These are phyloP conservation scores for Cabera pusaria DNA, from an alignment of 2,888 invertebrate genomes.

Conservation along the genomic window DNA sequence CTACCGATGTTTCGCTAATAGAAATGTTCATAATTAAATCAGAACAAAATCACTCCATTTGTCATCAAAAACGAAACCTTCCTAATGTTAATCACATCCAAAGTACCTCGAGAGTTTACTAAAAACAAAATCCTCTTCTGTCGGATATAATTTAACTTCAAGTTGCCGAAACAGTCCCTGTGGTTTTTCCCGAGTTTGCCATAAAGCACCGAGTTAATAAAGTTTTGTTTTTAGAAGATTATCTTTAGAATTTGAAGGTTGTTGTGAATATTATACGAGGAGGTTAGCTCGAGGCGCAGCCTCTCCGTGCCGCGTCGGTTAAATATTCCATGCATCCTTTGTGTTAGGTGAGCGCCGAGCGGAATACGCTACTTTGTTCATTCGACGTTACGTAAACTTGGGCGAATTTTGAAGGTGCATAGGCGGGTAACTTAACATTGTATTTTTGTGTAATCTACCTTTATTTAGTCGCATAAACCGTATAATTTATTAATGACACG, in stretches of 20 bases:
- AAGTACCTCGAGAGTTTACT: too few species aligned
- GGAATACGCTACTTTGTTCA: slow-evolving; percentile 2
- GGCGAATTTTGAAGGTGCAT: background rate
- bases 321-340: slow-evolving; percentile 25
- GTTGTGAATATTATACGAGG: slow-evolving; percentile 25
- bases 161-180: slow-evolving; percentile 3
- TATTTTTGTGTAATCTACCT: too few species aligned
- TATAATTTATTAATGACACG: too few species aligned
- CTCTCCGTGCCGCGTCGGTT: slow-evolving; percentile 9
- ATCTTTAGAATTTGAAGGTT: slow-evolving; percentile 8
- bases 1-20: too few species aligned
- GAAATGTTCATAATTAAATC: too few species aligned
- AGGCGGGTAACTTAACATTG: too few species aligned
- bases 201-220: slow-evolving; percentile 13
- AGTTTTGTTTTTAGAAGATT: slow-evolving; percentile 18
- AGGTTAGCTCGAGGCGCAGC: slow-evolving; percentile 10
- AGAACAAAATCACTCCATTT: too few species aligned
- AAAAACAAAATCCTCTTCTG: background rate
- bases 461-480: too few species aligned
- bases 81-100: too few species aligned
- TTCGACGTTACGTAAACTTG: background rate
- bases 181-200: background rate
- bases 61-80: too few species aligned
- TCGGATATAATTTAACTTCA: slow-evolving; percentile 6
- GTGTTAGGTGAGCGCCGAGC: slow-evolving; percentile 2